Evolutionary conservation across 1,140 invertebrate genomes (phyloP), one percentile per base, ranked within the genome.

Genomic region (Agrilus planipennis): DNA sequence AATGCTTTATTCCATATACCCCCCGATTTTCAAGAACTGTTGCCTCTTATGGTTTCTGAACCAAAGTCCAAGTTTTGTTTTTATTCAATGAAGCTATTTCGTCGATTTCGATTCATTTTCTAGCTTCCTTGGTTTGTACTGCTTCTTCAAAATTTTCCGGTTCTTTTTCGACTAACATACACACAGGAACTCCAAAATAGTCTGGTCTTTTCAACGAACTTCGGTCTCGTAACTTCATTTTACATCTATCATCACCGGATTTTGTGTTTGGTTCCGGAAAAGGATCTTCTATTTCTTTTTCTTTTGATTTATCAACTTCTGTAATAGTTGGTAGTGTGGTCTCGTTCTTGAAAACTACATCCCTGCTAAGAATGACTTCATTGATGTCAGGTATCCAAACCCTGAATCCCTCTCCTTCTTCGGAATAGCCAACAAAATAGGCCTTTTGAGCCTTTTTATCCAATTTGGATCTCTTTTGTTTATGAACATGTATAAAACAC

Each of bases 361-460:
- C 52, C 44, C 50, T 45, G 27, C 52, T 52, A 2, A 50, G 10
- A 14, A 44, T 28, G 2, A 56, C 41, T 30, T 48, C 44, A 18
- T 45, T 40, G 21, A 39, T 27, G 25, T 36, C 14, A 9, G 27
- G 36, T 31, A 50, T 42, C 46, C 47, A 57, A 10, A 60, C 45
- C 9, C 49, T 40, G 29, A 54, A 60, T 4, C 49, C 49, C 22
- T 55, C 46, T 3, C 42, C 49, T 9, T 52, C 39, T n/a, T 42
- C 49, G 18, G 41, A 29, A 17, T 59, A 60, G 10, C 54, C 55
- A 10, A 63, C 41, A 30, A 58, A 37, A 2, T 41, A 15, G 0
- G 47, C 51, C 23, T 12, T 23, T 1, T 28, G n/a, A 17, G 38
- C 34, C 23, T 57, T 55, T 23, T 42, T 47, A 19, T 57, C 49